A percentile compares a stretch with the other conserved stretches of the same genome.
These are phyloP conservation scores for Abrostola triplasia DNA, from an alignment of 2,888 invertebrate genomes.

Conservation along the genomic window DNA sequence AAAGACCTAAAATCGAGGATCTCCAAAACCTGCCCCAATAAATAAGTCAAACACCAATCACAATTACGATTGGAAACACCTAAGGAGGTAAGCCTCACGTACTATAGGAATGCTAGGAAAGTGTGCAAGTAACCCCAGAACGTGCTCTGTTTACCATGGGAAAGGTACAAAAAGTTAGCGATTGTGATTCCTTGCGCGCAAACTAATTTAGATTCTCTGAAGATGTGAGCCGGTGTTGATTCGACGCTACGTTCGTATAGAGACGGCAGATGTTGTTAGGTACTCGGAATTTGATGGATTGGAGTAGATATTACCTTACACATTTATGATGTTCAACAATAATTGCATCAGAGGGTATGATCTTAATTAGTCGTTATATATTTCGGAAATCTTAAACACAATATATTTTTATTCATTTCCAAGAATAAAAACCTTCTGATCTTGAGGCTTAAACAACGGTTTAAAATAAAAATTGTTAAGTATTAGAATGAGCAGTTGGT, in stretches of 20 bases:
- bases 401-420: too few species aligned
- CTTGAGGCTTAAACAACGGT: too few species aligned
- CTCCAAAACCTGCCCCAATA: conserved; percentile 20
- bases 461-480: too few species aligned
- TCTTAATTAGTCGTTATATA: too few species aligned
- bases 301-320: neutral
- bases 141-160: conserved; percentile 73
- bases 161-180: conserved; percentile 66
- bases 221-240: conserved; percentile 63
- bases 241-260: conserved; percentile 41
- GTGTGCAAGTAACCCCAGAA: conserved; percentile 66
- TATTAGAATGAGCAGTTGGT: too few species aligned
- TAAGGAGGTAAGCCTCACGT: conserved; percentile 60
- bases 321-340: too few species aligned
- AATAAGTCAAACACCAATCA: conserved; percentile 36
- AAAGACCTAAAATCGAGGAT: conserved; percentile 2
- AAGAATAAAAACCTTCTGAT: too few species aligned
- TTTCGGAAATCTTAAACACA: too few species aligned
- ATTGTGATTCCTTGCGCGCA: conserved; percentile 76
- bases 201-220: conserved; percentile 82
- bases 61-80: conserved; percentile 46
- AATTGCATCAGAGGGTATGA: too few species aligned
- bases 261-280: conserved; percentile 29
- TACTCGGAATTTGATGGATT: neutral
- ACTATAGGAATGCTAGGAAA: conserved; percentile 77